Base-by-base conservation (phyloP, 2,113 vertebrate genomes). In the Gambusia holbrooki region DNA sequence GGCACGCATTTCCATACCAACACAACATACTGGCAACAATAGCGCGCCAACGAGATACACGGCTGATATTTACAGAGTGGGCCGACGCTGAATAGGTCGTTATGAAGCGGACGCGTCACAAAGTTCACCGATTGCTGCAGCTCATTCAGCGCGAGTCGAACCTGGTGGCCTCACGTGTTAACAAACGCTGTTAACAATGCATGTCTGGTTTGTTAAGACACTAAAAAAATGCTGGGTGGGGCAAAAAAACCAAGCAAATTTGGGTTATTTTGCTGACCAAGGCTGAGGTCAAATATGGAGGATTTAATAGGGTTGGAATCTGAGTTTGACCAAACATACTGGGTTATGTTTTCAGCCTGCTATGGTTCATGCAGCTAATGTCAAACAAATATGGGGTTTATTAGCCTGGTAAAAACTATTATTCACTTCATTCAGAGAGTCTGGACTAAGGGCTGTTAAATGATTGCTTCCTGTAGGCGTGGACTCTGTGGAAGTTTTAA, bases 41-140 rank as follows among this genome's bases (percentile, higher is more conserved):
- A 54, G 85, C 79, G 22, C 64, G 70, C 67, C 8, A 37, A 45
- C 85, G 0, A 87, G 91, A 93, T 92, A 95, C 91, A 92, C 69
- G 48, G 81, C 79, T 94, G 90, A 93, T 95, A 93, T 94, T 92
- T 91, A 89, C 74, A 82, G 67, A 87, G 74, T 89, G 66, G 81
- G 88, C 77, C 77, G 19, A 67, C 71, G 73, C 79, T 83, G 89
- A 92, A 93, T 92, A 94, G 92, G 89, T 93, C 88, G 90, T 89
- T 92, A 82, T 88, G 61, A 63, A 77, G 73, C 81, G 78, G 30
- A 74, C 35, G 66, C 73, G 74, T 82, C 81, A 85, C 74, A 93
- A 93, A 92, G 92, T 92, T 93, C 91, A 92, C 48, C 80, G 78
- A 81, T 81, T 73, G 79, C 80, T 87, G 84, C 75, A 77, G 66